Evolutionary conservation across 2,888 invertebrate species (phyloP), one percentile per base, ranked within the genome.

Genomic region (Dolichomitus sp.): DNA sequence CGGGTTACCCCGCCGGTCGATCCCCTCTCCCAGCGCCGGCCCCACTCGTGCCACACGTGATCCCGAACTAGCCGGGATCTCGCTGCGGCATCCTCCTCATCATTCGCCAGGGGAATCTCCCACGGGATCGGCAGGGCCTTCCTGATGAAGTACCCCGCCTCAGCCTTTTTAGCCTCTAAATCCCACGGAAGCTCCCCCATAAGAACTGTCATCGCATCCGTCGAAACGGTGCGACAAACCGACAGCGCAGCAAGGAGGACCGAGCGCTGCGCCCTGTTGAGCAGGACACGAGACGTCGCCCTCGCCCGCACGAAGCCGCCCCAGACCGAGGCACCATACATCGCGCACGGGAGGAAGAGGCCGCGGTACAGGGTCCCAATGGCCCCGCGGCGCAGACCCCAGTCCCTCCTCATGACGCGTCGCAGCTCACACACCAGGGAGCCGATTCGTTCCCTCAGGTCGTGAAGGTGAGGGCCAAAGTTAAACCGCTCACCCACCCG

Each of bases 181-280:
- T 80, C 79, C 84, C 84, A 84, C 30, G 75, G 82, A 6, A 83
- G 73, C 19, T 68, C 70, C 11, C 82, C 82, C 54, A 42, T n/a
- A 9, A 84, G 45, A 3, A 76, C 80, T 37, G 70, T 76, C 75
- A 85, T 78, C 4, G 85, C 83, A 23, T 66, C 72, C 27, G 80
- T 81, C 6, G 84, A 84, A 4, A 85, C 84, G 5, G 84, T 80
- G 45, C 74, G 78, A 17, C 81, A 82, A 0, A 85, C 84, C 9
- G 42, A 40, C 52, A 82, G n/a, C 7, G 76, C 45, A 4, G 79
- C 81, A 52, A 80, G 76, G 57, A 84, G 65, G 17, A 78, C 68
- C 19, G 74, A 68, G 33, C 82, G 50, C 50, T 82, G 75, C 14
- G 75, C 76, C 52, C 80, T 40, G 54, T 59, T 65, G 12, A 81